These are phyloP conservation scores for Spea bombifrons DNA, from an alignment of 2,113 vertebrate genomes.

Conservation along the genomic window DNA sequence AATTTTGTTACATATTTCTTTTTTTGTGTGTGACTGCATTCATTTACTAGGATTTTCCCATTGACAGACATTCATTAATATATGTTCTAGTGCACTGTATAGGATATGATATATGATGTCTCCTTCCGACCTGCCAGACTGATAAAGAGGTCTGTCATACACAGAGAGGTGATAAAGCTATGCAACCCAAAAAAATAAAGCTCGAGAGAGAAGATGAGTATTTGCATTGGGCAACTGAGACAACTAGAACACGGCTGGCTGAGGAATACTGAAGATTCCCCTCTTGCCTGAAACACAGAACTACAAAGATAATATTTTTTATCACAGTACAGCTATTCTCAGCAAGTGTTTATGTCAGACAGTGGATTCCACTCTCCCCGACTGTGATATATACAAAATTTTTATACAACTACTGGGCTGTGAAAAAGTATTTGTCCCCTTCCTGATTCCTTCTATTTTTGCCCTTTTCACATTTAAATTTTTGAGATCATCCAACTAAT, in stretches of 20 bases:
- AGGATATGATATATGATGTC: slow-evolving; percentile 44
- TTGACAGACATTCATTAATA: slow-evolving; percentile 47
- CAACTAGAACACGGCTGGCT: slow-evolving; percentile 3
- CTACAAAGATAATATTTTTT: background rate
- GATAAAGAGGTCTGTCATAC: slow-evolving; percentile 49
- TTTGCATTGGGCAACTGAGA: slow-evolving; percentile 45
- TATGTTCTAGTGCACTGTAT: slow-evolving; percentile 40
- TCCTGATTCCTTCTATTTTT: no score
- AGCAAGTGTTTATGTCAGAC: background rate
- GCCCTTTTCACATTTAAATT: no score
- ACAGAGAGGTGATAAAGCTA: slow-evolving; percentile 45
- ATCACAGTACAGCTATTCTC: background rate
- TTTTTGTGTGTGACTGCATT: slow-evolving; percentile 42
- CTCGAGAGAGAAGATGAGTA: slow-evolving; percentile 40
- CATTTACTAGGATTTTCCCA: slow-evolving; percentile 41
- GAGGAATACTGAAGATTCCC: slow-evolving; percentile 8
- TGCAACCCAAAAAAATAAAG: slow-evolving; percentile 37
- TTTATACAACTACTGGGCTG: no score
- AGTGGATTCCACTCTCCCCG: background rate
- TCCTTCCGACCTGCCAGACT: slow-evolving; percentile 46
- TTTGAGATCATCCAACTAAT: no score
- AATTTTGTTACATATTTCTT: slow-evolving; percentile 41
- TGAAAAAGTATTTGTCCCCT: no score
- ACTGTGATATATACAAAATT: no score
- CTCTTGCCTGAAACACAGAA: slow-evolving; percentile 13